Percentiles rank a stretch among this genome's conserved stretches.
Conservation (phyloP, 2,888 invertebrate genomes). For the Drosophila cracens region DNA sequence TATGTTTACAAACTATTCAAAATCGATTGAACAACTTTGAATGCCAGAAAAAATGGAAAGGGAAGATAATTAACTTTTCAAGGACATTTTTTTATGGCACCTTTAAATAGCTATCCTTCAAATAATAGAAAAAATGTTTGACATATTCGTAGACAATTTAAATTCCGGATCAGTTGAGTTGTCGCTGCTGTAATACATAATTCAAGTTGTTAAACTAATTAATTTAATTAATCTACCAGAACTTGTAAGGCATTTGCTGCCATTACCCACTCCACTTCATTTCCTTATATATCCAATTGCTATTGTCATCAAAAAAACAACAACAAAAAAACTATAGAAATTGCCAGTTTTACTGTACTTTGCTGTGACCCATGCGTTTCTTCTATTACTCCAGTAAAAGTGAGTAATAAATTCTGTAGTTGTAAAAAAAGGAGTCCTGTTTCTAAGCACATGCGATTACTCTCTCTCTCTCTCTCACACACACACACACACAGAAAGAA, state of each 20-base stretch:
- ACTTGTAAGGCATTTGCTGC: not conserved
- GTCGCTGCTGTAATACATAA: not conserved
- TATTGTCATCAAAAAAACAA: not conserved
- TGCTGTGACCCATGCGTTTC: slow-evolving; percentile 8
- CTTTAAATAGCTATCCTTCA: not conserved
- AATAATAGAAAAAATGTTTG: not conserved
- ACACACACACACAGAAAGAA: not conserved
- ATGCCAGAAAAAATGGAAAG: not conserved
- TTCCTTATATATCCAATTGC: not conserved
- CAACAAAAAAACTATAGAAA: slow-evolving; percentile 16
- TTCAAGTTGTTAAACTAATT: not conserved
- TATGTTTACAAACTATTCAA: not conserved
- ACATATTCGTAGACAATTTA: not conserved
- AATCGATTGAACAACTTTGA: not conserved
- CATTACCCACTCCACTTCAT: not conserved
- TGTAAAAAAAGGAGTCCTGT: slow-evolving; percentile 43
- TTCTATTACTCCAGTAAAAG: slow-evolving; percentile 23
- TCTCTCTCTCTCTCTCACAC: slow-evolving; percentile 23
- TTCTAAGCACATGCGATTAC: slow-evolving; percentile 52
- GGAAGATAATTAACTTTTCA: not conserved
- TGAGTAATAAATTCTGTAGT: slow-evolving; percentile 43
- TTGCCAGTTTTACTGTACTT: slow-evolving; percentile 70
- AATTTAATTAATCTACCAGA: not conserved
- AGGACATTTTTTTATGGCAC: not conserved
- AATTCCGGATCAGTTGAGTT: not conserved